Evolutionary conservation across 2,888 invertebrate genomes (phyloP).

Genomic region (Amphimallon solstitiale): DNA sequence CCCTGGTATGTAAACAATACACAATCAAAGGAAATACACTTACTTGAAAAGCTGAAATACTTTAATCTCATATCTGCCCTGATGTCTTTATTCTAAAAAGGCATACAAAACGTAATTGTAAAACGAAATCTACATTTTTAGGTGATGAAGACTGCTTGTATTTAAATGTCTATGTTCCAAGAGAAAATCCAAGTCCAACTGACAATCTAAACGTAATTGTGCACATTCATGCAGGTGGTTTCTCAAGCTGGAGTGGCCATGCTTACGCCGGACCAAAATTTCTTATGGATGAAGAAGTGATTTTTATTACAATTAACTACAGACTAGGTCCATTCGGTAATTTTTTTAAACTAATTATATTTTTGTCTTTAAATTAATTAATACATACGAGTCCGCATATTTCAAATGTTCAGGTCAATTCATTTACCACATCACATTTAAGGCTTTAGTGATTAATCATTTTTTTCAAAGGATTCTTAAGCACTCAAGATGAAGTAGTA

Average conservation of each 20-base stretch:
- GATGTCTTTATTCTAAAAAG: too few species aligned
- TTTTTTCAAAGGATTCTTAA: conserved; percentile 72
- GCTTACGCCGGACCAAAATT: conserved; percentile 61
- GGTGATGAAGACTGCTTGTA: conserved; percentile 76
- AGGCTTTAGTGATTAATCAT: too few species aligned
- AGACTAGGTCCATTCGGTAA: conserved; percentile 60
- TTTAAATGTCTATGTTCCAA: conserved; percentile 71
- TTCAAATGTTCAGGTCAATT: too few species aligned
- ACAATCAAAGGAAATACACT: too few species aligned
- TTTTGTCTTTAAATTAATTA: too few species aligned
- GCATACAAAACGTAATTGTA: too few species aligned
- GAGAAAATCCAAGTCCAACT: conserved; percentile 57
- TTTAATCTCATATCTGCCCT: too few species aligned
- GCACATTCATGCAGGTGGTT: conserved; percentile 65
- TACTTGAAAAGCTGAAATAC: too few species aligned
- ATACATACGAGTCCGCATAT: too few species aligned
- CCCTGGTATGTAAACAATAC: too few species aligned
- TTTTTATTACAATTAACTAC: conserved; percentile 57
- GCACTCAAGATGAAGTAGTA: conserved; percentile 75
- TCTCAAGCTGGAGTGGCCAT: conserved; percentile 56
- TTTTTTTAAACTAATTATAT: too few species aligned
- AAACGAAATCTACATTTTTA: conserved; percentile 40
- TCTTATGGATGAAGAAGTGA: conserved; percentile 60
- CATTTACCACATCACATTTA: too few species aligned
- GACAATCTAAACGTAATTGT: conserved; percentile 60